Evolutionary conservation across 37 sponge, comb jelly and placozoan genomes (phyloP), one percentile per base, ranked within the genome.

Genomic region (Chondrilla cf. caribensis): DNA sequence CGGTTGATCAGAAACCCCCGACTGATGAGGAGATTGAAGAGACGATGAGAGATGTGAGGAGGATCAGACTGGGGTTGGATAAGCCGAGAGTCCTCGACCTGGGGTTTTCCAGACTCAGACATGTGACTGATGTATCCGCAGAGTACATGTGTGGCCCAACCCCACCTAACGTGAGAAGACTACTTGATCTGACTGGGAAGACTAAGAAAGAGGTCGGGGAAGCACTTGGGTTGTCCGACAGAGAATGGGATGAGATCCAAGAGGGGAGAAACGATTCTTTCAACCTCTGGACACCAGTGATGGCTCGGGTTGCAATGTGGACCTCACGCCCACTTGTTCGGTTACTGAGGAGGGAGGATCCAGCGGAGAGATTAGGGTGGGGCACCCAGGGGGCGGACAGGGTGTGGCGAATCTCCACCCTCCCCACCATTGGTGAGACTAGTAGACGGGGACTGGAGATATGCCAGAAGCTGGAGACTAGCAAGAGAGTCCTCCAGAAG

Each of bases 381-480:
- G 70, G 70, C 36, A 68, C 31, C 6, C 25, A 68, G 70, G 36
- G 37, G 33, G 6, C 33, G 37, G 70, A 68, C 32, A 37, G 70
- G 5, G 37, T 2, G 36, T 68, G 70, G 70, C 33, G 18, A 31
- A 68, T 68, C 37, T 35, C 70, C 2, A 28, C 3, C 6, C 70
- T 68, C 70, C 6, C 70, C 70, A 31, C 70, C 26, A 37, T 68
- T n/a, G 70, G 70, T 21, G 70, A 21, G 37, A 68, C 70, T 37
- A 36, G 70, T 37, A 68, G 3, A 37, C 2, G 2, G 37, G 70
- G 36, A 68, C 70, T 68, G 31, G 3, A 68, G 32, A 19, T 35
- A 37, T 31, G 2, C 3, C 35, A 37, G 3, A 4, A 31, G 18
- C 33, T 68, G 70, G 70, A 28, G 2, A 11, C 25, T 3, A 19